Evolutionary conservation across 1,140 invertebrate species (phyloP).

Genomic region (Drosophila subpulchrella): DNA sequence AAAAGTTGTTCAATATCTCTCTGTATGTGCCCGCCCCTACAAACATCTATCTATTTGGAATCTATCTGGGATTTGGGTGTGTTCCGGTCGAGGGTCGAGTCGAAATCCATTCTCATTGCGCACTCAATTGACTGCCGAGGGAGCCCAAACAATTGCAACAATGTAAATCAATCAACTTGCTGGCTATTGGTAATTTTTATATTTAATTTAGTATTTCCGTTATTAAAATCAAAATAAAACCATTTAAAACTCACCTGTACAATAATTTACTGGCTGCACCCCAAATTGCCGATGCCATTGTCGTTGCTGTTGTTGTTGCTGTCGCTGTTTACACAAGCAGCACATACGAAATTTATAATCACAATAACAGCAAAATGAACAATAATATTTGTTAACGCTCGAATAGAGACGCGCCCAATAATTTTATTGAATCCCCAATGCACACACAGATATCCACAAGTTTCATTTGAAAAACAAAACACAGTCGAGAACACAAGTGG

Average conservation of each 20-base stretch:
- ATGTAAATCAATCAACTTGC: constrained; percentile 65
- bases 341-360: constrained; percentile 79
- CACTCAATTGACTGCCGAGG: constrained; percentile 20
- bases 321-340: constrained; percentile 66
- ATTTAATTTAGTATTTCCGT: constrained; percentile 78
- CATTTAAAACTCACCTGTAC: constrained; percentile 67
- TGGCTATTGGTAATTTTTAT: constrained; percentile 63
- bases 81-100: constrained; percentile 43
- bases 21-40: constrained; percentile 18
- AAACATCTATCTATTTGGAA: constrained; percentile 29
- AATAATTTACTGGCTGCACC: constrained; percentile 74
- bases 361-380: constrained; percentile 82
- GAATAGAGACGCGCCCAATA: constrained; percentile 81
- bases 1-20: constrained; percentile 37
- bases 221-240: constrained; percentile 67
- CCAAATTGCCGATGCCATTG: constrained; percentile 43
- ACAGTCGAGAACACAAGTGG: constrained; percentile 57
- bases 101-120: constrained; percentile 43
- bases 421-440: constrained; percentile 74
- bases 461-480: constrained; percentile 62
- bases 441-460: constrained; percentile 20
- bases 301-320: constrained; percentile 32
- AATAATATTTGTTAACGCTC: constrained; percentile 83
- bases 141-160: constrained; percentile 57
- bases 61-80: constrained; percentile 44